A percentile compares a stretch with the other conserved stretches of the same genome.
phyloP scores from a whole-genome alignment of 2,888 invertebrate species.

The Drosophila fungiperda region DNA sequence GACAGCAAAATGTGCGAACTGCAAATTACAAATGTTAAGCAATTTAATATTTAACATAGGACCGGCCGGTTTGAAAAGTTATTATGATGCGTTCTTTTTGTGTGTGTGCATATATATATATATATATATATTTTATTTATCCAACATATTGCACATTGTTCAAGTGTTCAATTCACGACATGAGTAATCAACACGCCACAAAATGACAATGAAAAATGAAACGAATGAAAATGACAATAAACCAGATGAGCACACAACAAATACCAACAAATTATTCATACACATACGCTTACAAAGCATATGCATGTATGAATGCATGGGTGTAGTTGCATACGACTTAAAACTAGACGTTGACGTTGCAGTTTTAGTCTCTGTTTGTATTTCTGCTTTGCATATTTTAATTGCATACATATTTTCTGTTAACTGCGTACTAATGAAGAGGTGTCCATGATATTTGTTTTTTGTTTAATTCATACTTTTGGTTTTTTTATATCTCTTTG shows the following conservation, averaged over 20 bases:
- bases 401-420: conserved; percentile 45
- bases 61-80: conserved; percentile 62
- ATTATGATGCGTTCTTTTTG: conserved; percentile 22
- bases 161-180: conserved; percentile 30
- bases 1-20: conserved; percentile 1
- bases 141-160: conserved; percentile 57
- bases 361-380: conserved; percentile 2
- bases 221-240: conserved; percentile 16
- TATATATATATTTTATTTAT: conserved; percentile 16
- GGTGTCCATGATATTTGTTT: conserved; percentile 23
- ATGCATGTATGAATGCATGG: neutral
- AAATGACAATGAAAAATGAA: conserved; percentile 66
- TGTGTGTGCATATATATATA: conserved; percentile 4
- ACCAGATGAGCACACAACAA: conserved; percentile 65
- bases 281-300: conserved; percentile 7
- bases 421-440: conserved; percentile 57
- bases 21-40: conserved; percentile 14
- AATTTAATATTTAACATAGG: conserved; percentile 32
- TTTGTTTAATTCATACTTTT: conserved; percentile 24
- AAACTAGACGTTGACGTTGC: conserved; percentile 31
- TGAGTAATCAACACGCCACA: conserved; percentile 55
- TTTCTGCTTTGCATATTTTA: conserved; percentile 55
- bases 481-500: conserved; percentile 17
- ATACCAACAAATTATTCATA: conserved; percentile 2
- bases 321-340: conserved; percentile 2